Percentiles rank a stretch among this genome's conserved stretches.
Evolutionary conservation across 2,113 vertebrate genomes (phyloP).

Genomic region (Vireo altiloquus): DNA sequence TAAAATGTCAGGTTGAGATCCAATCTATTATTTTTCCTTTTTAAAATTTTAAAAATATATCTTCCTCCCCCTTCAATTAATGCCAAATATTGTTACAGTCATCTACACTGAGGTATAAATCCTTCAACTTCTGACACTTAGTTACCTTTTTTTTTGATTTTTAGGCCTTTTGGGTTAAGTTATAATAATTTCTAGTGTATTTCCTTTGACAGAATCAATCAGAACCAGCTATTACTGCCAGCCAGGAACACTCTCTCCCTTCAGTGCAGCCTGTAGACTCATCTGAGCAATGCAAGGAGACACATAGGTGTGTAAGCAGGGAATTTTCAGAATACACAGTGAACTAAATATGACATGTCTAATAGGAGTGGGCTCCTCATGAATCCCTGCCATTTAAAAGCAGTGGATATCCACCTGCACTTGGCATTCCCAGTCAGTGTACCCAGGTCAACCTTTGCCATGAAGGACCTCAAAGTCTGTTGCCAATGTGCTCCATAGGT

Average conservation of each 20-base stretch:
- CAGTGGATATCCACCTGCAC: neutral
- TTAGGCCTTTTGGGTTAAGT: neutral
- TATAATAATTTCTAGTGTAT: neutral
- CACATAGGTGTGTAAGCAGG: neutral
- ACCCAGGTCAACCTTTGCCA: neutral
- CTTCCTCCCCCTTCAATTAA: neutral
- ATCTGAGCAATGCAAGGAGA: neutral
- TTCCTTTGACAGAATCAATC: neutral
- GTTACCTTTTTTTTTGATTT: neutral
- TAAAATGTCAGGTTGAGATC: neutral
- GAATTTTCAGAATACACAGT: neutral
- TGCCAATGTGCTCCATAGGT: accelerated
- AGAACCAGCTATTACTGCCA: neutral
- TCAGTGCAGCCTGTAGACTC: neutral
- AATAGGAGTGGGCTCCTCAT: neutral
- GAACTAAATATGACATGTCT: neutral
- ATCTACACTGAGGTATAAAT: neutral
- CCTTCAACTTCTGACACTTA: neutral
- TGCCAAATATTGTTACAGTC: neutral
- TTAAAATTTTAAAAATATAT: neutral
- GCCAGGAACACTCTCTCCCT: neutral
- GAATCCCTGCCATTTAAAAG: neutral
- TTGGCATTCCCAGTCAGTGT: neutral
- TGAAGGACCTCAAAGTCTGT: neutral
- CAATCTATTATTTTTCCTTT: neutral